Base-by-base conservation (phyloP, 2,888 invertebrate genomes). In the Platypus cylindrus region DNA sequence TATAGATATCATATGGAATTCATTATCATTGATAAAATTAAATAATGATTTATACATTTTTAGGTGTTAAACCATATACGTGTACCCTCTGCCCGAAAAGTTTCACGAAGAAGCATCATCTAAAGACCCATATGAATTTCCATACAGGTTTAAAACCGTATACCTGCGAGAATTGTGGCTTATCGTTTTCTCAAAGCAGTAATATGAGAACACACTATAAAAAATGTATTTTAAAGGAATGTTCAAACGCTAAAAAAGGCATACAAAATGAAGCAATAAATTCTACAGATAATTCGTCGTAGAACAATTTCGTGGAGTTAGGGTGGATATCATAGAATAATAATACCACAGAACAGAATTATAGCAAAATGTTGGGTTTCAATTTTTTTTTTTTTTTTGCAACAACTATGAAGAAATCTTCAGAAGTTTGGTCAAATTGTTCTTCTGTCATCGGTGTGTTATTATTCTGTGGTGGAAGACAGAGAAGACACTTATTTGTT, bases 191-290 rank as follows among this genome's bases (percentile, higher is more conserved):
- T 0, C 85, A 85, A 59, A 83, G 83, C 30, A 83, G 83, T 47
- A 86, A 86, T 53, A 86, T 85, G 85, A 68, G 85, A 45, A 86
- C 85, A 1, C 85, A 86, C 55, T 72, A 74, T 52, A 84, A 85
- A 59, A 85, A 84, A 56, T 86, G 85, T 48, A 50, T 60, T 22
- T 44, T 58, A 23, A 59, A 41, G 26, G 41, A 41, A 15, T 3
- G 12, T 8, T 18, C n/a, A 25, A 24, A 5, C 13, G 11, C 5
- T 31, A 31, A 12, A 14, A 30, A 30, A 26, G 30, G 17, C 17
- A n/a, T 29, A 7, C 32, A 22, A 24, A 22, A 28, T 4, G 34
- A 38, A 11, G 17, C 30, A 17, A 13, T 29, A 5, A 31, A 18
- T 12, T 31, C 32, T 16, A 24, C 24, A 17, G 38, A 38, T 12